These are phyloP conservation scores for Leptatherina wallacei DNA, from an alignment of 2,797 vertebrate species.

Conservation along the genomic window DNA sequence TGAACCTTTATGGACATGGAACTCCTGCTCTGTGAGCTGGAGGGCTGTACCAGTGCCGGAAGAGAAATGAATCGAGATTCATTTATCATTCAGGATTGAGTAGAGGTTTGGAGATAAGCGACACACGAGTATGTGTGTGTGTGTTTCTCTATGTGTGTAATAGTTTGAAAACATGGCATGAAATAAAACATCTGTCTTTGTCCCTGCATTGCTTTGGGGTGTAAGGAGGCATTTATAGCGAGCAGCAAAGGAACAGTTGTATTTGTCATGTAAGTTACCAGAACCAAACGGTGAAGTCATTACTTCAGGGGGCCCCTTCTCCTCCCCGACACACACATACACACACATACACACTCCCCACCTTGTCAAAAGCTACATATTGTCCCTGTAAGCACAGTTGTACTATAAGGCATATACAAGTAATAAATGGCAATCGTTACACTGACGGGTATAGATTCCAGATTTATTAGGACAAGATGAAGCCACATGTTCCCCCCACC, in stretches of 20 bases:
- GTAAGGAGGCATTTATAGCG: constrained; percentile 77
- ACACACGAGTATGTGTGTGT: constrained; percentile 10
- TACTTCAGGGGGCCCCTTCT: constrained; percentile 63
- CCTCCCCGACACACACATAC: not conserved
- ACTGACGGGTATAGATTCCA: constrained; percentile 65
- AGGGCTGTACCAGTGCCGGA: constrained; percentile 48
- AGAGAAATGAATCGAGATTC: constrained; percentile 50
- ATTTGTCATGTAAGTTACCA: constrained; percentile 81
- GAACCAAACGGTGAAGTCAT: constrained; percentile 73
- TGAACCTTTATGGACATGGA: constrained; percentile 62
- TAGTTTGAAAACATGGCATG: constrained; percentile 72
- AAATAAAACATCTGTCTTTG: constrained; percentile 82
- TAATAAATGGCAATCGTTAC: constrained; percentile 70
- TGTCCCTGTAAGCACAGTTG: constrained; percentile 68
- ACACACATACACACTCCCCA: not conserved
- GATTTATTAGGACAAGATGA: constrained; percentile 71
- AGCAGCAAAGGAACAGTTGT: constrained; percentile 70
- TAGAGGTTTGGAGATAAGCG: constrained; percentile 42
- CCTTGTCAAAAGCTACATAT: constrained; percentile 69
- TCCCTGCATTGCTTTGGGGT: constrained; percentile 65
- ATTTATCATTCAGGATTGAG: constrained; percentile 67
- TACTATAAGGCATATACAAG: constrained; percentile 68
- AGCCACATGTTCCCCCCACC: constrained; percentile 42
- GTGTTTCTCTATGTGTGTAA: constrained; percentile 36
- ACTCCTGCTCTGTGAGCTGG: constrained; percentile 44